phyloP scores from a whole-genome alignment of 2,888 invertebrate genomes.

The Caenorhabditis angaria region DNA sequence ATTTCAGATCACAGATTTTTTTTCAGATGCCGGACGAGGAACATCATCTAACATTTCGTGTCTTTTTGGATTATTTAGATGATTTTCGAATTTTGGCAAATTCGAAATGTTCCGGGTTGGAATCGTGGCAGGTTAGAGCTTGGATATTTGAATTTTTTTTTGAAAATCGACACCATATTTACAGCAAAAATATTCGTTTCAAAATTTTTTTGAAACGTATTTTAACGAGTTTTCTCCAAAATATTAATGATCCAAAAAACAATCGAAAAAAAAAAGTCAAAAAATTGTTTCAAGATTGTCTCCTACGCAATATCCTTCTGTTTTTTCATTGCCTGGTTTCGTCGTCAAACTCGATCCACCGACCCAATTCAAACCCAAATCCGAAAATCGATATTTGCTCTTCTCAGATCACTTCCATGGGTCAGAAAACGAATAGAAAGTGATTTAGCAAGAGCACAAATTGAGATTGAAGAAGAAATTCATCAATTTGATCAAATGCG shows the following conservation, averaged over 20 bases:
- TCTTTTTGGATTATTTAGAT: conserved; percentile 57
- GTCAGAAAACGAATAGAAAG: conserved; percentile 37
- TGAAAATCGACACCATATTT: background rate
- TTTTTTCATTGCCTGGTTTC: conserved; percentile 36
- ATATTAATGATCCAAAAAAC: background rate
- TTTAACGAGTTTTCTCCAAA: background rate
- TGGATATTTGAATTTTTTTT: too few relatives aligned
- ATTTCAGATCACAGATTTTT: background rate
- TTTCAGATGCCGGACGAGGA: conserved; percentile 2
- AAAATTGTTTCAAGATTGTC: conserved; percentile 48
- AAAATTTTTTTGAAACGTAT: background rate
- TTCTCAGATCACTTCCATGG: conserved; percentile 41
- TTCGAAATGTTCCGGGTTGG: conserved; percentile 57
- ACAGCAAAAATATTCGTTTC: background rate
- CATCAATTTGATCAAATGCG: conserved; percentile 53
- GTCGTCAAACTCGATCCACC: conserved; percentile 25
- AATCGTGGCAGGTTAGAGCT: conserved; percentile 62
- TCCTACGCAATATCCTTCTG: conserved; percentile 45
- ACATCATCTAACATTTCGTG: conserved; percentile 39
- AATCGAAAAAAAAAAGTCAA: background rate
- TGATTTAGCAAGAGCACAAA: conserved; percentile 46
- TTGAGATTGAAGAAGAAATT: conserved; percentile 56
- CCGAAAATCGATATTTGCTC: background rate
- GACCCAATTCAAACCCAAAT: conserved; percentile 27
- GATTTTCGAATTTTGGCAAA: conserved; percentile 56